Percentiles rank a stretch among this genome's conserved stretches.
These are phyloP conservation scores for Salvelinus fontinalis DNA, from an alignment of 2,113 vertebrate genomes.

Conservation along the genomic window DNA sequence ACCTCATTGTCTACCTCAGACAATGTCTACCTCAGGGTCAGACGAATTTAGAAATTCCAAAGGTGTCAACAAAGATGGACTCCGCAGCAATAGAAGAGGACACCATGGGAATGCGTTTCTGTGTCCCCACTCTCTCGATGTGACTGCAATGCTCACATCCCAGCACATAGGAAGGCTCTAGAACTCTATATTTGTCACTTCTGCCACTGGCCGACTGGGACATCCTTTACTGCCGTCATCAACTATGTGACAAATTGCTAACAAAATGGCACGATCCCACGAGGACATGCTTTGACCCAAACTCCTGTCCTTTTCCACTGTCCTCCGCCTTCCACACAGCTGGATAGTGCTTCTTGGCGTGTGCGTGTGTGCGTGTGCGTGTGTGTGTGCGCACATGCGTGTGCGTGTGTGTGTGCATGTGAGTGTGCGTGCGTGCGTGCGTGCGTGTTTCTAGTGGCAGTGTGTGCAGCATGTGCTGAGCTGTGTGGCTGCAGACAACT, in stretches of 20 bases:
- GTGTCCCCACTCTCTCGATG: not conserved
- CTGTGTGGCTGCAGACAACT: not conserved
- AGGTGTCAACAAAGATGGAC: no score
- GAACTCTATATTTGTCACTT: not conserved
- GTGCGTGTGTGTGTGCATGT: not conserved
- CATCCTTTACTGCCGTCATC: not conserved
- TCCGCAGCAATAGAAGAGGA: no score
- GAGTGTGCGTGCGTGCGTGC: not conserved
- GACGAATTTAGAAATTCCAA: not conserved
- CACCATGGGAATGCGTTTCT: not conserved
- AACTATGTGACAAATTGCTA: not conserved
- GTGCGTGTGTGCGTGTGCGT: not conserved
- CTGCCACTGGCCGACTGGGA: not conserved
- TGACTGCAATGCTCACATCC: not conserved
- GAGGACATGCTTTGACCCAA: not conserved
- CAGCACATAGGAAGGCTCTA: not conserved
- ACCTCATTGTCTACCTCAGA: no score
- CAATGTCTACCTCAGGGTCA: not conserved
- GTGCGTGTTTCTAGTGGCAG: slow-evolving; percentile 1
- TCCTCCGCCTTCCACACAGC: not conserved
- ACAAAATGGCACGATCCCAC: not conserved
- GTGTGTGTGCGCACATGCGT: not conserved
- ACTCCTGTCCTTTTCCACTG: not conserved
- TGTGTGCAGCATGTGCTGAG: not conserved
- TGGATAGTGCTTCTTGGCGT: not conserved